Evolutionary conservation across 2,888 invertebrate genomes (phyloP), one percentile per base, ranked within the genome.

Genomic region (Aleiodes testaceus): DNA sequence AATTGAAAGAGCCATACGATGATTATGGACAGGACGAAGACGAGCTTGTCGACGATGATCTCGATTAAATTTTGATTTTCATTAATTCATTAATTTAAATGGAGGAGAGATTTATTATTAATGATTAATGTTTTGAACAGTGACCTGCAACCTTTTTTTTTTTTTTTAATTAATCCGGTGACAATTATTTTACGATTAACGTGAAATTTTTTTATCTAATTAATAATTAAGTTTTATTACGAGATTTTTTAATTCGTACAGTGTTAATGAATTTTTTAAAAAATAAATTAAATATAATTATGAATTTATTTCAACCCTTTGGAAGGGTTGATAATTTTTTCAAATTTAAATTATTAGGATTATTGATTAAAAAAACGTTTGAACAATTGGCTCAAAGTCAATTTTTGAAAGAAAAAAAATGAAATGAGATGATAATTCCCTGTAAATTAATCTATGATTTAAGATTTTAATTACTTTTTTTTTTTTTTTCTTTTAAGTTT

Each of bases 11-110:
- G 47, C 88, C 89, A 0, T 84, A 90, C 11, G 90, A 90, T 71
- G 89, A 89, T 73, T 88, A 88, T 72, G 87, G 89, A 16, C 83
- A 90, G n/a, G 90, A 90, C 30, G 92, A 92, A 77, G 92, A 92
- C 73, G 91, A 91, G 69, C 87, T 90, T 47, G 91, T 66, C 12
- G 85, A 85, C 14, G 85, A 83, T 50, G 83, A 81, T 66, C 75
- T 79, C 66, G 81, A 83, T 65, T 83, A 69, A 82, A 26, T 26
- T 26, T 26, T 26, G 26, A 26, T 5, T 26, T 26, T 26, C 5
- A 2, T 26, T 26, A 26, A 5, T 26, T 26, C 26, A 26, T 26
- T 1, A 70, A 71, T 67, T 69, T 61, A 3, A 36, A 26, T 11
- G 11, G 42, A 52, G 67, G 61, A 44, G 18, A 42, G 61, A 1